These are phyloP conservation scores for Acleris holmiana DNA, from an alignment of 2,888 invertebrate species.

Conservation along the genomic window DNA sequence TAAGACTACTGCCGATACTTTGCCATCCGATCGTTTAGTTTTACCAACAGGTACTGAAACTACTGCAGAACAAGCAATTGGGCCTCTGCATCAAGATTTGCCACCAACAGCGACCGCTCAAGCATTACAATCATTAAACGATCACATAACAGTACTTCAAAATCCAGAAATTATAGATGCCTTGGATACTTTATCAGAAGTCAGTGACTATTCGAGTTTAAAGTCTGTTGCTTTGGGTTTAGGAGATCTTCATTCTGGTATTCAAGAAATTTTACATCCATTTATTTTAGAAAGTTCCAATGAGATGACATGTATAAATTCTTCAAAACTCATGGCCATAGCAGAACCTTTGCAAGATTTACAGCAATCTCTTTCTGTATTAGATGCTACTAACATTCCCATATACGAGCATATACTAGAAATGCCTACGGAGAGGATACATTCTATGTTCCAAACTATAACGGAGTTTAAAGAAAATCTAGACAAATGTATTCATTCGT, in stretches of 20 bases:
- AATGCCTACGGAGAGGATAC: constrained; percentile 63
- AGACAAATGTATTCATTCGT: constrained; percentile 58
- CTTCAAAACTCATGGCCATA: constrained; percentile 61
- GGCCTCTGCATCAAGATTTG: constrained; percentile 47
- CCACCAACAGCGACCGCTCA: constrained; percentile 60
- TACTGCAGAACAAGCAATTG: constrained; percentile 49
- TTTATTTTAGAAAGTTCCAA: constrained; percentile 62
- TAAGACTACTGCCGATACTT: constrained; percentile 81
- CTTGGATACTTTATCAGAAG: constrained; percentile 66
- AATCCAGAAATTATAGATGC: constrained; percentile 65
- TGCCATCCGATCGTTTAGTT: constrained; percentile 64
- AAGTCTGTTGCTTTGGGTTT: constrained; percentile 62
- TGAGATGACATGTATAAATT: constrained; percentile 52
- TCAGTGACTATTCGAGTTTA: constrained; percentile 65
- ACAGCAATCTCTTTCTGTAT: constrained; percentile 64
- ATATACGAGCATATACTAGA: constrained; percentile 69
- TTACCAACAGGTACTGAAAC: constrained; percentile 61
- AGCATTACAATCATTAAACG: constrained; percentile 63
- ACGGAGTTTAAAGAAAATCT: constrained; percentile 65
- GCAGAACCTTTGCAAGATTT: constrained; percentile 71
- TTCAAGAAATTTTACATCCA: constrained; percentile 70
- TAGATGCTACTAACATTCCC: constrained; percentile 71
- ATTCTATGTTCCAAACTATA: constrained; percentile 62
- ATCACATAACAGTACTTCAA: constrained; percentile 65
- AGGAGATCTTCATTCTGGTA: constrained; percentile 59